Base-by-base conservation (phyloP, 2,113 vertebrate genomes). In the Sylvietta virens region DNA sequence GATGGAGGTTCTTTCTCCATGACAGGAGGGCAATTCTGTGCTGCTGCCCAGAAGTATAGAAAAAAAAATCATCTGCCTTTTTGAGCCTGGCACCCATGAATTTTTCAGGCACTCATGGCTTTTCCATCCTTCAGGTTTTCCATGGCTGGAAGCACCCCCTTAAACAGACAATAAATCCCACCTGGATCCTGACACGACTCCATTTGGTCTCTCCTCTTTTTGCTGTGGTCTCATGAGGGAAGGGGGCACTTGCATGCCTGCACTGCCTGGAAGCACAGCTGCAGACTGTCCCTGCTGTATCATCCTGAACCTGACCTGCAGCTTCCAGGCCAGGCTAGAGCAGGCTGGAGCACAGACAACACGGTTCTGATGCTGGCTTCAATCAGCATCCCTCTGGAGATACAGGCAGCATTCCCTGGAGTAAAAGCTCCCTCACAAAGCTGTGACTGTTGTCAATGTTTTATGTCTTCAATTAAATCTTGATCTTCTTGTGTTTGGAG, bases 381-480 rank as follows among this genome's bases (percentile, higher is more conserved):
- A 51, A 35, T 7, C 54, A 42, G 22, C 16, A 8, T 26, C 21
- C 13, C 31, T 66, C 40, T 27, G 11, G 51, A 79, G 16, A 33
- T 27, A 58, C 39, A 81, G 39, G 30, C 57, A 82, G n/a, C 18
- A 37, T 11, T 77, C 67, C 17, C 21, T 56, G 67, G 21, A 65
- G 7, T 5, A 62, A 35, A 39, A 76, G 1, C 8, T 37, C 33
- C 54, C 47, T 64, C 11, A 3, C 0, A 73, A 35, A 61, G 45
- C 76, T 61, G 70, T 27, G 54, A 17, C 9, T 11, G 7, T 3
- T 56, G 28, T 44, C 1, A 69, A 11, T 37, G 57, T 39, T 51
- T 87, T 37, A 4, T 6, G 27, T 64, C 51, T 93, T 91, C 50
- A 66, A 56, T 40, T 27, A 85, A 90, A 18, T 21, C 28, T 73